Percentiles rank a stretch among this genome's conserved stretches.
phyloP scores from a whole-genome alignment of 1,140 invertebrate species.

The Pseudoatta argentina region DNA sequence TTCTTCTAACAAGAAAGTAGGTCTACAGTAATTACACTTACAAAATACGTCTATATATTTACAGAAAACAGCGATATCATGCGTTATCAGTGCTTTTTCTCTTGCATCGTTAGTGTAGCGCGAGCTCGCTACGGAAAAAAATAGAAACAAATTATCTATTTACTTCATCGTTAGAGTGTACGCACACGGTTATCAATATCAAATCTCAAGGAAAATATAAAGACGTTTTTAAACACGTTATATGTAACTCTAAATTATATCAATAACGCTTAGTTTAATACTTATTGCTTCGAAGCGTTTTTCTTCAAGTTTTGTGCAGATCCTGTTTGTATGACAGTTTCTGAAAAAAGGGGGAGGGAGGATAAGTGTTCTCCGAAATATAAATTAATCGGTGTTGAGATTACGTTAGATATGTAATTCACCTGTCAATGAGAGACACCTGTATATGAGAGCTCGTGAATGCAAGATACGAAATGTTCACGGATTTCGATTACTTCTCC shows the following conservation, averaged over 20 bases:
- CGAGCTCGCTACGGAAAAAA: not conserved
- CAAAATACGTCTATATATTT: constrained; percentile 74
- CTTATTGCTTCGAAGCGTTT: constrained; percentile 76
- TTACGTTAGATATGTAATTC: constrained; percentile 61
- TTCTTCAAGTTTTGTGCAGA: constrained; percentile 62
- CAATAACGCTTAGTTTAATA: constrained; percentile 70
- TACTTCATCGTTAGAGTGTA: constrained; percentile 39
- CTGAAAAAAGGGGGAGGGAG: not conserved
- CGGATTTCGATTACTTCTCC: constrained; percentile 23
- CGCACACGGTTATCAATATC: constrained; percentile 49
- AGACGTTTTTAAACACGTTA: constrained; percentile 38
- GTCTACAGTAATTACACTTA: constrained; percentile 78
- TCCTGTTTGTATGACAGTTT: constrained; percentile 21
- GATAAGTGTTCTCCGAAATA: not conserved
- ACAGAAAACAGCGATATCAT: constrained; percentile 69
- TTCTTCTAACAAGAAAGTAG: constrained; percentile 55
- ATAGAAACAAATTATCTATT: not conserved
- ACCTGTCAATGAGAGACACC: constrained; percentile 1
- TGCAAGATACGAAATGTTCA: constrained; percentile 40
- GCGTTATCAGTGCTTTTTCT: constrained; percentile 50
- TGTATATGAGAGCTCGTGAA: constrained; percentile 22
- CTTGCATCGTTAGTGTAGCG: constrained; percentile 4
- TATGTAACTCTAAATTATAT: constrained; percentile 66
- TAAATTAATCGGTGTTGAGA: constrained; percentile 20
- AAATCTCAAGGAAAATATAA: constrained; percentile 67